Evolutionary conservation across 2,888 invertebrate species (phyloP), one percentile per base, ranked within the genome.

Genomic region (Cybosia mesomella): DNA sequence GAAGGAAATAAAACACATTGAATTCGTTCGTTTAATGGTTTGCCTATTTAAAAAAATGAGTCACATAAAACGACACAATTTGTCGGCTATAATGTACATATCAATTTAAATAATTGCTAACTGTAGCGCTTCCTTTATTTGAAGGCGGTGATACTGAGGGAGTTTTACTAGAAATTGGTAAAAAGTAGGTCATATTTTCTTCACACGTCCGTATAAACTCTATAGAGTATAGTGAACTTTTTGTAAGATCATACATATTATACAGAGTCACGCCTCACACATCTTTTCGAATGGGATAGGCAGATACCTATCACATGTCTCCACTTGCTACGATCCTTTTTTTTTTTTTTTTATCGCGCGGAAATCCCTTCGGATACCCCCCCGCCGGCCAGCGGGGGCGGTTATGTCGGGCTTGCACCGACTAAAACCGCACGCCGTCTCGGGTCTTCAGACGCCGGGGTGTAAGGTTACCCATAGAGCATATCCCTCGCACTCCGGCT

Each of bases 71-170:
- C 21, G 13, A 62, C 11, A 7, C 5, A 4, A 8, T 61, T 61
- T 62, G 32, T 62, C 28, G 22, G 24, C 60, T 24, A 13, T 60
- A 21, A 57, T 57, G 32, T 32, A 62, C n/a, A 24, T 10, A 67
- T 65, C 69, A 55, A 70, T 76, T 71, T 70, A 55, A 63, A 61
- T 72, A 72, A 79, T 74, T 69, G 67, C 58, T 61, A 53, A 36
- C 18, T 18, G 9, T 43, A 28, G 21, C 53, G 13, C 22, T 24
- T 53, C 32, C 24, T 15, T 13, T 58, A 21, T 24, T 58, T 55
- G 59, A 53, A 55, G 32, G n/a, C 8, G 36, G 32, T 66, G 21
- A n/a, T 32, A 53, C 62, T 49, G 32, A 53, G 24, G 24, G 15
- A 61, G 28, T 49, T 24, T 18, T 18, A 43, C 22, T 28, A 28